Conservation (phyloP, 2,113 vertebrate species). For the Enhydra lutris region DNA sequence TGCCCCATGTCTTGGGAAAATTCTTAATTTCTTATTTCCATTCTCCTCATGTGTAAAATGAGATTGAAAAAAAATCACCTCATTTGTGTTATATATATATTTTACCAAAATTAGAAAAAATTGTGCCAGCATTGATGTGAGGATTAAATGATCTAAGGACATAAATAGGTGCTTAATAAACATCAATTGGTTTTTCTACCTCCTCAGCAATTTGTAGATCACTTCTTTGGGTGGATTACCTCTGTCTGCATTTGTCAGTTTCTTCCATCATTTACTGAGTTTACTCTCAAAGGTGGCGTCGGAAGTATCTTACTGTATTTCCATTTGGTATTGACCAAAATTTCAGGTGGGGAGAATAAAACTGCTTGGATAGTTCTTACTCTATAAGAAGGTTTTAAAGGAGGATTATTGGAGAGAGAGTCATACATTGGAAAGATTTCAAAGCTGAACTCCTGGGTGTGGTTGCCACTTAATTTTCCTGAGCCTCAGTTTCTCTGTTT, state of each 20-base stretch:
- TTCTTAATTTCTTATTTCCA: not conserved
- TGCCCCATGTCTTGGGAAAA: not conserved
- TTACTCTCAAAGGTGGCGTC: not conserved
- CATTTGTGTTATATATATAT: not conserved
- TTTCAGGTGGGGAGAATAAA: not conserved
- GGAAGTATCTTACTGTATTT: not conserved
- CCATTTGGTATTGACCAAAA: not conserved
- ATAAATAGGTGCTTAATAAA: not conserved
- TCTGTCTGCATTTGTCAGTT: not conserved
- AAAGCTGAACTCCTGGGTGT: not conserved
- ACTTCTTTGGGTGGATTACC: not conserved
- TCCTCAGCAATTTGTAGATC: not conserved
- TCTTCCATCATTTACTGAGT: not conserved
- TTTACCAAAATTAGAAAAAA: not conserved
- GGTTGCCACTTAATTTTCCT: not conserved
- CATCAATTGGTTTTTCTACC: not conserved
- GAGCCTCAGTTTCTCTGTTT: not conserved
- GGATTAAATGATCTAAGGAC: not conserved
- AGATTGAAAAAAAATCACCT: not conserved
- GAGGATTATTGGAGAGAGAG: not conserved
- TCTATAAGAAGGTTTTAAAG: not conserved
- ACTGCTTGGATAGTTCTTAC: not conserved
- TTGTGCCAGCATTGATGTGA: not conserved
- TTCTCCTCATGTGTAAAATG: not conserved
- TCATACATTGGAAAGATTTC: not conserved